These are phyloP conservation scores for Acyrthosiphon pisum DNA, from an alignment of 1,140 invertebrate genomes.

Conservation along the genomic window DNA sequence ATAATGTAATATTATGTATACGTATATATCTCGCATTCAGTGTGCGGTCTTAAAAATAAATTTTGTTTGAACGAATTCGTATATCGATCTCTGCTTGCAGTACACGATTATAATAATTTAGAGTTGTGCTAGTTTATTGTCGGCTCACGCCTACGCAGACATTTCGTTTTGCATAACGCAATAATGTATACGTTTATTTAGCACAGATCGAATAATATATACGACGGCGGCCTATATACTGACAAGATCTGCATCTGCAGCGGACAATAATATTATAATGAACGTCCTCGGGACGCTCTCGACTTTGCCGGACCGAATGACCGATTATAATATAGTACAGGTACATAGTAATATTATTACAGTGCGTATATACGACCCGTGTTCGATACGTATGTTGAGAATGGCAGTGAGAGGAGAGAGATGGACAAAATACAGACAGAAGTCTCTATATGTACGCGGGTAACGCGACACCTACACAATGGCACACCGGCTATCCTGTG, in stretches of 20 bases:
- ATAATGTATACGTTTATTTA: constrained; percentile 8
- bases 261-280: neutral
- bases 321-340: no score
- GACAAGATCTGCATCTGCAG: neutral
- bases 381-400: neutral
- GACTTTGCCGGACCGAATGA: neutral
- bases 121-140: neutral
- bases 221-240: neutral
- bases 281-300: neutral
- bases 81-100: neutral
- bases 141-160: neutral
- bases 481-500: neutral
- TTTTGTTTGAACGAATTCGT: neutral
- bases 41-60: neutral
- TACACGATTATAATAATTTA: neutral
- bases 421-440: neutral
- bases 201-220: neutral
- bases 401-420: neutral
- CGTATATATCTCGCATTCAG: neutral
- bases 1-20: no score
- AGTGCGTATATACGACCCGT: neutral
- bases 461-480: neutral
- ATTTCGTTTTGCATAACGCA: neutral
- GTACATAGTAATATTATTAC: neutral
- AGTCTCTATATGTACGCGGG: neutral